phyloP scores from a whole-genome alignment of 2,113 vertebrate genomes.

The Syngnathus floridae region DNA sequence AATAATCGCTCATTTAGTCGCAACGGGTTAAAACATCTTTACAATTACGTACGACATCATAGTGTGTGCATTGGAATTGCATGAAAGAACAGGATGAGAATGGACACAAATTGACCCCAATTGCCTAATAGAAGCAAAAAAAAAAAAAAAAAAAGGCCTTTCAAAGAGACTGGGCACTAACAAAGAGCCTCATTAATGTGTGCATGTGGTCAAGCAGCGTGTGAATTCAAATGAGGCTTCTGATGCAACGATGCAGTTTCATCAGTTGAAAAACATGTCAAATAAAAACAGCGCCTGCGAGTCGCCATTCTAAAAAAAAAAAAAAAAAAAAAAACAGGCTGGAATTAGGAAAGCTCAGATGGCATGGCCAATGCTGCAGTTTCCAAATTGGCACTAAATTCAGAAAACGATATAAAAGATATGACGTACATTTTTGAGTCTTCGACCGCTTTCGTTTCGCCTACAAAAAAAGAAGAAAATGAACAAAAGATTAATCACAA shows the following conservation, averaged over 20 bases:
- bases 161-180: slow-evolving; percentile 26
- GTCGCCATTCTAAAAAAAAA: slow-evolving; percentile 14
- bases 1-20: background rate
- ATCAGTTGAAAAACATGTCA: slow-evolving; percentile 21
- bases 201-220: slow-evolving; percentile 35
- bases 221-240: slow-evolving; percentile 37
- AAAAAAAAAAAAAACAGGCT: background rate
- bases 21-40: too few relatives aligned
- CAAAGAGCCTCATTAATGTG: slow-evolving; percentile 40
- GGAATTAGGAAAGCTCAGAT: background rate
- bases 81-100: slow-evolving; percentile 9
- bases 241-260: slow-evolving; percentile 20
- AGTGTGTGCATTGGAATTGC: background rate
- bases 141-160: slow-evolving; percentile 15
- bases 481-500: background rate
- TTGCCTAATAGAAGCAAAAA: slow-evolving; percentile 39
- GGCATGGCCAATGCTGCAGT: background rate
- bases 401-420: background rate
- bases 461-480: slow-evolving; percentile 60
- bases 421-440: slow-evolving; percentile 93
- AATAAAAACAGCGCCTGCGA: slow-evolving; percentile 27
- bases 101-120: slow-evolving; percentile 40
- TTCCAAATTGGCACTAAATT: background rate
- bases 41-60: background rate
- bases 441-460: slow-evolving; percentile 82